These are phyloP conservation scores for Myotis davidii DNA, from an alignment of 2,113 vertebrate species.

Conservation along the genomic window DNA sequence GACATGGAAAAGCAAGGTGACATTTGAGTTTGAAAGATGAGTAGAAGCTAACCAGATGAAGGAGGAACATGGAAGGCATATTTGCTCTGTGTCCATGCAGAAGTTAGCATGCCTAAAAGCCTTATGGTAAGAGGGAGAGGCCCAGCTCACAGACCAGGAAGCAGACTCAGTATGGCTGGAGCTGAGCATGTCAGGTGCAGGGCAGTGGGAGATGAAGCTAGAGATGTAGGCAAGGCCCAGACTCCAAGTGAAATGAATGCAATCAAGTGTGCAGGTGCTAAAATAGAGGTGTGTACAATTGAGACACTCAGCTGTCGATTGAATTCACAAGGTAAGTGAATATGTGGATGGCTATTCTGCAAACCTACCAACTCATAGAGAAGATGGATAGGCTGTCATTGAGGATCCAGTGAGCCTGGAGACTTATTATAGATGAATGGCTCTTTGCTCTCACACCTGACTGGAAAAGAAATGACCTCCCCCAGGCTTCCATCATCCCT, in stretches of 20 bases:
- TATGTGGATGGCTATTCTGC: neutral
- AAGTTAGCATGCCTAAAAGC: neutral
- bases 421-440: slow-evolving; percentile 43
- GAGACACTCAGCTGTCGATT: neutral
- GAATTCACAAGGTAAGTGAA: neutral
- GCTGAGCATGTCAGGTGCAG: neutral
- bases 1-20: neutral
- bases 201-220: neutral
- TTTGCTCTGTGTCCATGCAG: neutral
- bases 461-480: slow-evolving; percentile 22
- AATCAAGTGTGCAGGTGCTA: neutral
- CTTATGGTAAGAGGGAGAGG: neutral
- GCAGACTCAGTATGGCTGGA: neutral
- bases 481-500: neutral
- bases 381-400: neutral
- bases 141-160: neutral
- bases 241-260: neutral
- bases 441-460: neutral
- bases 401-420: neutral
- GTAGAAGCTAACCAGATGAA: neutral
- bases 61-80: neutral
- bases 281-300: neutral
- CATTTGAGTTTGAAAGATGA: neutral
- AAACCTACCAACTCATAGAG: neutral
- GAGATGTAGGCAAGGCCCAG: neutral